Conservation (phyloP, 1,140 invertebrate species). For the Hycleus cichorii region DNA sequence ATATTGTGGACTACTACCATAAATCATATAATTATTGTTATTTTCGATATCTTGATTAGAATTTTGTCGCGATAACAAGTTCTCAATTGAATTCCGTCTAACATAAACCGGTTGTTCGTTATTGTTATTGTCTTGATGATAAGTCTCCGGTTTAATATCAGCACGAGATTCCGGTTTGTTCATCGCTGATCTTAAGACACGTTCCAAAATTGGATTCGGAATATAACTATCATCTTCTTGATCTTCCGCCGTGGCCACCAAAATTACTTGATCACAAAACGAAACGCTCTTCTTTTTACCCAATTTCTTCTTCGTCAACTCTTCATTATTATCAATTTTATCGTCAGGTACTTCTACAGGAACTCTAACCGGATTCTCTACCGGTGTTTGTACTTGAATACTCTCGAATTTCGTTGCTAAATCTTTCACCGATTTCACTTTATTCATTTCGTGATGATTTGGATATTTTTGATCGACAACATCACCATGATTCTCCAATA, state of each 20-base stretch:
- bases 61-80: slow-evolving; percentile 18
- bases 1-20: neutral
- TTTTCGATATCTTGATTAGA: neutral
- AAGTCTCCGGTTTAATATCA: too few species aligned
- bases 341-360: slow-evolving; percentile 44
- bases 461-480: slow-evolving; percentile 23
- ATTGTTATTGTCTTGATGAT: too few species aligned
- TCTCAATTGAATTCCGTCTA: slow-evolving; percentile 28
- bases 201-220: slow-evolving; percentile 82
- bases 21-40: neutral
- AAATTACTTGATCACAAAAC: slow-evolving; percentile 86
- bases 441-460: slow-evolving; percentile 23
- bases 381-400: slow-evolving; percentile 48
- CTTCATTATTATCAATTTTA: slow-evolving; percentile 5
- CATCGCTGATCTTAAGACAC: slow-evolving; percentile 73
- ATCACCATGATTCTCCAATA: slow-evolving; percentile 6
- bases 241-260: slow-evolving; percentile 86
- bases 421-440: slow-evolving; percentile 60
- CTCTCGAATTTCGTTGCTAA: slow-evolving; percentile 78
- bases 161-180: slow-evolving; percentile 53
- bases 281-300: slow-evolving; percentile 88
- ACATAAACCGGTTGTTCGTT: slow-evolving; percentile 16
- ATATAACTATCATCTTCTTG: slow-evolving; percentile 84
- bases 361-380: slow-evolving; percentile 47
- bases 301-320: slow-evolving; percentile 36